A percentile compares a stretch with the other conserved stretches of the same genome.
phyloP scores from a whole-genome alignment of 2,113 vertebrate genomes.

The Silurus asotus region DNA sequence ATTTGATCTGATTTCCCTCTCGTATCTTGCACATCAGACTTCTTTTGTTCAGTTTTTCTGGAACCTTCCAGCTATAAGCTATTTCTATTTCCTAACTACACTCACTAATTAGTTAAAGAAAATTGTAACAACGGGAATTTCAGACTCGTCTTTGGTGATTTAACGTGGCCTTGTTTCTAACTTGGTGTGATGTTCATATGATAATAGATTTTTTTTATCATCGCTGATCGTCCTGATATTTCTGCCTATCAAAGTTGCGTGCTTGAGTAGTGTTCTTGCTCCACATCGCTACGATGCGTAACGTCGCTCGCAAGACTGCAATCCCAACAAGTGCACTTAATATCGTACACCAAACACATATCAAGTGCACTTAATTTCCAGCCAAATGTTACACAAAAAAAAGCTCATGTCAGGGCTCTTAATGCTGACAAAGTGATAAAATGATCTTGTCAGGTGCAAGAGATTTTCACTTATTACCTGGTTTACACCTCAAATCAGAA shows the following conservation, averaged over 20 bases:
- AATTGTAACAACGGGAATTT: background rate
- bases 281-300: constrained; percentile 32
- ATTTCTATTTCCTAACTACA: background rate
- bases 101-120: background rate
- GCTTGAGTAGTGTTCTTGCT: constrained; percentile 21
- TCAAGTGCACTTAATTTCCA: constrained; percentile 1
- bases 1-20: background rate
- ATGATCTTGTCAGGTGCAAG: background rate
- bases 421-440: background rate
- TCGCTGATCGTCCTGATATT: background rate
- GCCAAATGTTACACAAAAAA: background rate
- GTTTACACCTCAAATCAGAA: background rate
- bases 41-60: background rate
- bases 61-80: background rate
- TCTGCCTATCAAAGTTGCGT: constrained; percentile 20
- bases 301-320: background rate
- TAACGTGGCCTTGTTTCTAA: background rate
- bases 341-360: background rate
- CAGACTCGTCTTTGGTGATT: background rate
- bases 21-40: background rate
- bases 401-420: background rate
- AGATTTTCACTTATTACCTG: background rate
- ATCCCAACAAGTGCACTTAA: constrained; percentile 31
- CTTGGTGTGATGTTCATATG: background rate
- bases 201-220: background rate